These are phyloP conservation scores for Bolinopsis microptera DNA, from an alignment of 37 sponge, comb jelly and placozoan genomes.

Conservation along the genomic window DNA sequence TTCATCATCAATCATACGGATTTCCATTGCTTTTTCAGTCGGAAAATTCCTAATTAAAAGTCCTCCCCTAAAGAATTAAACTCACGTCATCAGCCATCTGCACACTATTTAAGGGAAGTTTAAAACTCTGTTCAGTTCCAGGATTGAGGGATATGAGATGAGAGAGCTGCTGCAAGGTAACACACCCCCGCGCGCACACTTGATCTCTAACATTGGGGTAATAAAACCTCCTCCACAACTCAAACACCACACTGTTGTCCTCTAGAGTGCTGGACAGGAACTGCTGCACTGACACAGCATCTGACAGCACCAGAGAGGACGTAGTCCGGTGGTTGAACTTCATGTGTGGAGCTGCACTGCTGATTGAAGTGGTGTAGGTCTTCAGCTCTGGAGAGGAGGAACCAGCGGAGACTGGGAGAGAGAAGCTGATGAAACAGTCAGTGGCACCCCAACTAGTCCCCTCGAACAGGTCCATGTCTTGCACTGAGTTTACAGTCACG, in stretches of 20 bases:
- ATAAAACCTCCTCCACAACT: slow-evolving; percentile 91
- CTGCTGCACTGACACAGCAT: slow-evolving; percentile 12
- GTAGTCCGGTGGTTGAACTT: slow-evolving; percentile 55
- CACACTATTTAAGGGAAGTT: not conserved
- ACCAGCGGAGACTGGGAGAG: slow-evolving; percentile 12
- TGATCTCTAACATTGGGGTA: slow-evolving; percentile 90
- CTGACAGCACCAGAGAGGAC: not conserved
- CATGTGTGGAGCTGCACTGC: slow-evolving; percentile 26
- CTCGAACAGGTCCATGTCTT: slow-evolving; percentile 43
- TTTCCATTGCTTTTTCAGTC: no score
- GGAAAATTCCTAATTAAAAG: no score
- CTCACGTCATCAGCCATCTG: slow-evolving; percentile 38
- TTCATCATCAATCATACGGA: no score
- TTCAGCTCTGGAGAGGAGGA: not conserved
- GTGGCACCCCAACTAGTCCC: not conserved
- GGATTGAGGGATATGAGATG: slow-evolving; percentile 40
- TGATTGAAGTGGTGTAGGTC: slow-evolving; percentile 10
- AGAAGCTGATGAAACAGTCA: slow-evolving; percentile 45
- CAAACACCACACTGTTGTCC: slow-evolving; percentile 74
- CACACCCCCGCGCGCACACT: slow-evolving; percentile 77
- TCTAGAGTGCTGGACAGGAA: slow-evolving; percentile 2
- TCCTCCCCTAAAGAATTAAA: no score
- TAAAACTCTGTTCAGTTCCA: not conserved
- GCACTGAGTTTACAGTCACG: slow-evolving; percentile 7
- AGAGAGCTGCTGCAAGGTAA: slow-evolving; percentile 37